phyloP scores from a whole-genome alignment of 2,113 vertebrate species.

The Rhinopomastus cyanomelas region DNA sequence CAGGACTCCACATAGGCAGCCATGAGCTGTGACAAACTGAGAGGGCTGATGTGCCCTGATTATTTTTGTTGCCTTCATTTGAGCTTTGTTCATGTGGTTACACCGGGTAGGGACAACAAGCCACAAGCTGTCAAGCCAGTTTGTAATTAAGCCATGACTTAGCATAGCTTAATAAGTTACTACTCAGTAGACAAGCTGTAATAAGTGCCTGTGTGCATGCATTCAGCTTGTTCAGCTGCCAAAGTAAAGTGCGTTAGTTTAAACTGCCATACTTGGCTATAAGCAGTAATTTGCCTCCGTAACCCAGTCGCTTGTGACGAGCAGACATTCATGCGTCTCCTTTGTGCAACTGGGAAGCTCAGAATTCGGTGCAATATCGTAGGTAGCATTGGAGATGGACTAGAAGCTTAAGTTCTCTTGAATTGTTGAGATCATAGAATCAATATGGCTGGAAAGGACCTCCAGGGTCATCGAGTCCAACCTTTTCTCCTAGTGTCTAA shows the following conservation, averaged over 20 bases:
- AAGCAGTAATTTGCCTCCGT: not conserved
- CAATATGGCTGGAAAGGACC: no score
- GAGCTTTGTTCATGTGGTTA: slow-evolving; percentile 25
- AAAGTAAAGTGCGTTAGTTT: not conserved
- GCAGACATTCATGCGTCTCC: not conserved
- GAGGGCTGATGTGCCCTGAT: not conserved
- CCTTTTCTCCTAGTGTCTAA: no score
- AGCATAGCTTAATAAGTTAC: slow-evolving; percentile 47
- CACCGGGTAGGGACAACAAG: slow-evolving; percentile 33
- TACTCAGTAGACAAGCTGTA: slow-evolving; percentile 3
- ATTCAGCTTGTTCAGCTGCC: not conserved
- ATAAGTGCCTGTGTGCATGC: slow-evolving; percentile 10
- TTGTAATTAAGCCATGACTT: slow-evolving; percentile 61
- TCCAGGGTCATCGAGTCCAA: no score
- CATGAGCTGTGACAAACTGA: slow-evolving; percentile 2
- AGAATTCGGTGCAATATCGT: not conserved
- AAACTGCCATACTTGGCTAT: not conserved
- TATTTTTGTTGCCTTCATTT: slow-evolving; percentile 34
- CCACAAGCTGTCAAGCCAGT: slow-evolving; percentile 62
- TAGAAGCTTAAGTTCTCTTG: not conserved
- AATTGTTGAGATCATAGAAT: not conserved
- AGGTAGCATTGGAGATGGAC: not conserved
- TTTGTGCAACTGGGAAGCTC: not conserved
- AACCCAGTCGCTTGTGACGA: not conserved
- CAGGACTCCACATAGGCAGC: not conserved